Evolutionary conservation across 2,113 vertebrate species (phyloP).

Genomic region (Barbus barbus): DNA sequence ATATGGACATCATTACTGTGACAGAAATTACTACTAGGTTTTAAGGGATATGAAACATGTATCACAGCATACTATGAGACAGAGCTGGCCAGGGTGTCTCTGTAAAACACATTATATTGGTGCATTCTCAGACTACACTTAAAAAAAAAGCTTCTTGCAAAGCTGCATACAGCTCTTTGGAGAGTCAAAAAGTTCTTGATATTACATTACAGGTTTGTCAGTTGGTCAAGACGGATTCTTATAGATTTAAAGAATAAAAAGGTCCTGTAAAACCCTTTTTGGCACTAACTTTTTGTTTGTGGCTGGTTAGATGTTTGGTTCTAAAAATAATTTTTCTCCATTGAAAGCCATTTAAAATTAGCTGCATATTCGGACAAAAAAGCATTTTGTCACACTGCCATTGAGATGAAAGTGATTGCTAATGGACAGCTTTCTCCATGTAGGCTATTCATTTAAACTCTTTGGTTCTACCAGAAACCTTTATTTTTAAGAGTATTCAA

Average conservation of each 20-base stretch:
- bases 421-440: background rate
- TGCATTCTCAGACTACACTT: background rate
- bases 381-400: background rate
- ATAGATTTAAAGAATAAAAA: constrained; percentile 1
- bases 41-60: constrained; percentile 31
- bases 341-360: background rate
- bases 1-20: constrained; percentile 15
- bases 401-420: too few relatives aligned
- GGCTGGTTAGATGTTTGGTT: background rate
- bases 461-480: background rate
- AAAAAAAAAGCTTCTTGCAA: constrained; percentile 16
- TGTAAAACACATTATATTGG: background rate
- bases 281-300: background rate
- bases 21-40: constrained; percentile 3
- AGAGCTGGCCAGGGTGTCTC: background rate
- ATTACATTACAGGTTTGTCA: too few relatives aligned
- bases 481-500: constrained; percentile 2
- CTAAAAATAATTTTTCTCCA: background rate
- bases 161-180: background rate
- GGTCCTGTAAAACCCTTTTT: background rate
- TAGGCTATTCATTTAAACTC: background rate
- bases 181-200: background rate
- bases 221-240: background rate
- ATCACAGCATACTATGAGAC: background rate
- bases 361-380: background rate